A percentile compares a stretch with the other conserved stretches of the same genome.
Evolutionary conservation across 1,140 invertebrate species (phyloP).

Genomic region (Metopolophium dirhodum): DNA sequence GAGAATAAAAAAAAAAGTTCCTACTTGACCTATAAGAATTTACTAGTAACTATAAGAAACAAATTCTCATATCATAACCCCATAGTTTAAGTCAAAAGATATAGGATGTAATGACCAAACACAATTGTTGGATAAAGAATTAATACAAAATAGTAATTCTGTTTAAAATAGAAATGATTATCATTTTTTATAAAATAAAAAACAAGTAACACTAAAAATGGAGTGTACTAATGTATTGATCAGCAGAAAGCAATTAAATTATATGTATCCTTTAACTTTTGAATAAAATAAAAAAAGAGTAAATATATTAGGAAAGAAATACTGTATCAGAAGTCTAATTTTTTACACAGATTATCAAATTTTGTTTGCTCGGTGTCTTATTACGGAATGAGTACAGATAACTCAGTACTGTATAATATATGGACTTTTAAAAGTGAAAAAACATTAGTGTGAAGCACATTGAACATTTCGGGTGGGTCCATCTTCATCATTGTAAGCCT

Average conservation of each 20-base stretch:
- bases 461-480: slow-evolving; percentile 81
- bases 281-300: slow-evolving; percentile 20
- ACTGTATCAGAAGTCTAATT: slow-evolving; percentile 11
- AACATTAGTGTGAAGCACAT: slow-evolving; percentile 83
- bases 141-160: slow-evolving; percentile 11
- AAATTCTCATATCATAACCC: neutral
- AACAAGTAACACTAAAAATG: slow-evolving; percentile 51
- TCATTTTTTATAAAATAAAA: slow-evolving; percentile 52
- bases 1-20: neutral
- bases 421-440: slow-evolving; percentile 35
- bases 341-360: slow-evolving; percentile 52
- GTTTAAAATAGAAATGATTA: slow-evolving; percentile 30
- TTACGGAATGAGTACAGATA: slow-evolving; percentile 47
- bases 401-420: slow-evolving; percentile 24
- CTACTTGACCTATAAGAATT: neutral
- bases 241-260: slow-evolving; percentile 40
- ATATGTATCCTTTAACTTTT: slow-evolving; percentile 38
- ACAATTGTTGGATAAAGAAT: neutral
- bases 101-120: neutral
- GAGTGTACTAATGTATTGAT: slow-evolving; percentile 50
- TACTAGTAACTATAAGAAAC: neutral
- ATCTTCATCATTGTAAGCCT: slow-evolving; percentile 77
- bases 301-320: slow-evolving; percentile 39
- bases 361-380: slow-evolving; percentile 36
- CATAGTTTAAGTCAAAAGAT: neutral